These are phyloP conservation scores for Drosophila carrolli DNA, from an alignment of 1,140 invertebrate genomes.

Conservation along the genomic window DNA sequence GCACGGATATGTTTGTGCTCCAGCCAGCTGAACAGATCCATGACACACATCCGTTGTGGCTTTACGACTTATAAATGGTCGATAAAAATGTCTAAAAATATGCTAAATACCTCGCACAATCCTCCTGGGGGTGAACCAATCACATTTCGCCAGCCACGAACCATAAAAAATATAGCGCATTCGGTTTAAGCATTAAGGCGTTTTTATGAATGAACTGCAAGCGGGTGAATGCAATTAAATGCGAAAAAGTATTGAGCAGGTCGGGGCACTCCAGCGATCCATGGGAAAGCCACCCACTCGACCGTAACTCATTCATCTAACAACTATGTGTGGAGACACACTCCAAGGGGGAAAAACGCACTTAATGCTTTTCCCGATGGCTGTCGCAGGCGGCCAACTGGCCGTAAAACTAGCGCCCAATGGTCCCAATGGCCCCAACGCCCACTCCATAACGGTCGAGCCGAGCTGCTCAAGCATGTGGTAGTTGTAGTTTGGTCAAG, in stretches of 20 bases:
- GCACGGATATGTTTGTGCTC: conserved; percentile 7
- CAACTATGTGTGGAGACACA: neutral
- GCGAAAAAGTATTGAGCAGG: conserved; percentile 34
- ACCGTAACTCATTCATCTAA: conserved; percentile 38
- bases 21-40: conserved; percentile 7
- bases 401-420: conserved; percentile 42
- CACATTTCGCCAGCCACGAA: conserved; percentile 27
- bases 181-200: conserved; percentile 18
- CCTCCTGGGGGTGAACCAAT: conserved; percentile 29
- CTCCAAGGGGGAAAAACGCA: conserved; percentile 23
- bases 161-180: conserved; percentile 52
- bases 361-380: conserved; percentile 22
- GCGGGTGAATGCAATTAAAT: conserved; percentile 34
- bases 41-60: conserved; percentile 56
- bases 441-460: conserved; percentile 36
- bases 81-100: conserved; percentile 68
- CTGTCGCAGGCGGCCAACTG: conserved; percentile 38
- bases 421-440: conserved; percentile 12
- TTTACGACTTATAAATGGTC: conserved; percentile 64
- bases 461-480: conserved; percentile 6
- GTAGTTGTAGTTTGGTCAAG: conserved; percentile 8
- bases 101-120: conserved; percentile 44
- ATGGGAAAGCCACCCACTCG: conserved; percentile 42
- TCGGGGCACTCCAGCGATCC: conserved; percentile 9
- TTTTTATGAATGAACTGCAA: conserved; percentile 67